Evolutionary conservation across 2,888 invertebrate species (phyloP).

Genomic region (Synergus umbraculus): DNA sequence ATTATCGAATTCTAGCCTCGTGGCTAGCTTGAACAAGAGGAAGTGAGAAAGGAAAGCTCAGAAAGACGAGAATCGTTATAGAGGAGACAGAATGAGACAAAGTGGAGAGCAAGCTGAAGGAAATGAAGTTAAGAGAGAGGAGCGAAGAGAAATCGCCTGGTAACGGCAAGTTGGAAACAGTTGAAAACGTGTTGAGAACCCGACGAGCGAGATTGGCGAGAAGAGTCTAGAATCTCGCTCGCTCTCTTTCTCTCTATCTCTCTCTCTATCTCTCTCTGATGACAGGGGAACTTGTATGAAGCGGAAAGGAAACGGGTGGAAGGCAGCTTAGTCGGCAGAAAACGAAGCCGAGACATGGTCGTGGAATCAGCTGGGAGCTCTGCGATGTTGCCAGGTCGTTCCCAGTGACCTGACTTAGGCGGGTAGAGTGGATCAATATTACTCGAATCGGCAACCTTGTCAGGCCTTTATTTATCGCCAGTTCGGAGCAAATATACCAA

Average conservation of each 20-base stretch:
- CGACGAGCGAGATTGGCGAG: conserved; percentile 23
- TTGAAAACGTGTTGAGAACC: conserved; percentile 6
- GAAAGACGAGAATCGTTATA: background rate
- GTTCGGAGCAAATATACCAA: conserved; percentile 39
- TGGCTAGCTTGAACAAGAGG: background rate
- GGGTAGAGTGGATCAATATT: conserved; percentile 66
- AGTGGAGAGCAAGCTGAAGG: background rate
- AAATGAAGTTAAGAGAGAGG: conserved; percentile 38
- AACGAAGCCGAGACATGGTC: conserved; percentile 45
- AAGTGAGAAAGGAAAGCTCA: conserved; percentile 34
- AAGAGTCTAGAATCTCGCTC: background rate
- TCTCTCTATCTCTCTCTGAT: background rate
- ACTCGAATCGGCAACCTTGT: conserved; percentile 68
- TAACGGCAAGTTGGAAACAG: conserved; percentile 6
- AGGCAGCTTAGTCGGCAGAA: conserved; percentile 15
- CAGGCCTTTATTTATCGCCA: conserved; percentile 58
- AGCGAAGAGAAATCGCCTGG: conserved; percentile 29
- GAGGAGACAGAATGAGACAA: conserved; percentile 36
- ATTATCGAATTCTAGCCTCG: background rate
- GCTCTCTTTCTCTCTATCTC: background rate
- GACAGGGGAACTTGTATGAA: background rate
- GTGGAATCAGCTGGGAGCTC: conserved; percentile 65
- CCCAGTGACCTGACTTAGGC: conserved; percentile 59
- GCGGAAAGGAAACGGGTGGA: background rate
- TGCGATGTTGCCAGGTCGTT: conserved; percentile 64